These are phyloP conservation scores for Vesta saturnalis DNA, from an alignment of 2,888 invertebrate species.

Conservation along the genomic window DNA sequence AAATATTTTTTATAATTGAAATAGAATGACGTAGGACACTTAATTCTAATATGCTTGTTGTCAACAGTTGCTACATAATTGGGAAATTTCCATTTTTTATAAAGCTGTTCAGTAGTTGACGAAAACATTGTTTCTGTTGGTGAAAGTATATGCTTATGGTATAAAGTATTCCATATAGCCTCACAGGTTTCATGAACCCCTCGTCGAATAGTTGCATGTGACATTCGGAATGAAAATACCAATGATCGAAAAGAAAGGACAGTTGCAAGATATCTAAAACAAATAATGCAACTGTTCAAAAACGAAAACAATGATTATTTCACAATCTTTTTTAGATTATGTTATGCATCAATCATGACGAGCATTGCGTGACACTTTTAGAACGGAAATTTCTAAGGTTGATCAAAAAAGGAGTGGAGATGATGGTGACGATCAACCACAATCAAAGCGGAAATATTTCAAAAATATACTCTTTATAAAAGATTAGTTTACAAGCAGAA, in stretches of 20 bases:
- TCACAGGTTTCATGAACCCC: slow-evolving; percentile 10
- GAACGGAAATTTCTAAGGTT: background rate
- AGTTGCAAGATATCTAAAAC: background rate
- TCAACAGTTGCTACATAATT: background rate
- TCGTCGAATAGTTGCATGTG: slow-evolving; percentile 8
- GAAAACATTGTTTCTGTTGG: slow-evolving; percentile 8
- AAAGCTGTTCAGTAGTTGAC: slow-evolving; percentile 6
- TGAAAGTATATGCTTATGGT: background rate
- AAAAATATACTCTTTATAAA: slow-evolving; percentile 9
- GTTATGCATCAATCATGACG: slow-evolving; percentile 13
- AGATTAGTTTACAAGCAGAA: slow-evolving; percentile 12
- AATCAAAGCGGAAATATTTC: background rate
- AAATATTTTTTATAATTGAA: slow-evolving; percentile 19
- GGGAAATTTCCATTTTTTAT: slow-evolving; percentile 3
- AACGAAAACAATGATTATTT: background rate
- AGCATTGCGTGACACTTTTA: slow-evolving; percentile 15
- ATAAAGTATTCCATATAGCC: slow-evolving; percentile 10
- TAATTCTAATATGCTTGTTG: slow-evolving; percentile 8
- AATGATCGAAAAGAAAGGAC: slow-evolving; percentile 5
- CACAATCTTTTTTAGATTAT: slow-evolving; percentile 6
- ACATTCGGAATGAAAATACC: slow-evolving; percentile 6
- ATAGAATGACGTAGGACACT: slow-evolving; percentile 9
- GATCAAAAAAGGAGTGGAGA: slow-evolving; percentile 9
- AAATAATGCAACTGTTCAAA: background rate
- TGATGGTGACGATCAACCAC: background rate